Evolutionary conservation across 2,888 invertebrate species (phyloP), one percentile per base, ranked within the genome.

Genomic region (Notodonta dromedarius): DNA sequence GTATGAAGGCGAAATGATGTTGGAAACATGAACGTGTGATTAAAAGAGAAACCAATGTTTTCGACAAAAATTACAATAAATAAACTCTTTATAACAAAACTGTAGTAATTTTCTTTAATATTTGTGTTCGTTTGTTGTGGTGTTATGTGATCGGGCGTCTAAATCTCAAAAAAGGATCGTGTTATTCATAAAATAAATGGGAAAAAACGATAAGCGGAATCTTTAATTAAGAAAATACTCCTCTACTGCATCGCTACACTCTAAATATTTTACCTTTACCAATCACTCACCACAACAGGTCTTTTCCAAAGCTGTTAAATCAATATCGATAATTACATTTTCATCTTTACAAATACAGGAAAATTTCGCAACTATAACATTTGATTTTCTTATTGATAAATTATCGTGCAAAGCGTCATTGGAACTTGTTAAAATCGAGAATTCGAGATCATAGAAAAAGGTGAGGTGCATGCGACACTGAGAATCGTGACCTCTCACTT

Each of bases 291-390:
- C 93, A 93, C 85, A 93, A 90, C 84, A 90, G 90, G 87, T 93
- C 93, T 91, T 93, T 93, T 87, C 93, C 93, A 83, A 93, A 93
- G 90, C 93, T 93, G 93, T 93, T 85, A 87, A 92, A 91, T 79
- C 82, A 92, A 93, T 82, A 84, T 78, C 72, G 74, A 83, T 84
- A 78, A 84, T 84, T 86, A 85, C 67, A 78, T 70, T 76, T 70
- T 74, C 61, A 64, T 70, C 69, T 69, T 69, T 65, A 65, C 46
- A 62, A 66, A 39, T 68, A 64, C 56, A 60, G 63, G 66, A 62
- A 64, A 60, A 60, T 61, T 64, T 64, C 56, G 62, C 66, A 60
- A 51, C 64, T 69, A 73, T 61, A 61, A 61, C 52, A 56, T 57
- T 8, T 35, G 12, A 35, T 53, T 8, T 13, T 3, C 53, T 53